Evolutionary conservation across 2,797 vertebrate genomes (phyloP).

Genomic region (Centroberyx gerrardi): DNA sequence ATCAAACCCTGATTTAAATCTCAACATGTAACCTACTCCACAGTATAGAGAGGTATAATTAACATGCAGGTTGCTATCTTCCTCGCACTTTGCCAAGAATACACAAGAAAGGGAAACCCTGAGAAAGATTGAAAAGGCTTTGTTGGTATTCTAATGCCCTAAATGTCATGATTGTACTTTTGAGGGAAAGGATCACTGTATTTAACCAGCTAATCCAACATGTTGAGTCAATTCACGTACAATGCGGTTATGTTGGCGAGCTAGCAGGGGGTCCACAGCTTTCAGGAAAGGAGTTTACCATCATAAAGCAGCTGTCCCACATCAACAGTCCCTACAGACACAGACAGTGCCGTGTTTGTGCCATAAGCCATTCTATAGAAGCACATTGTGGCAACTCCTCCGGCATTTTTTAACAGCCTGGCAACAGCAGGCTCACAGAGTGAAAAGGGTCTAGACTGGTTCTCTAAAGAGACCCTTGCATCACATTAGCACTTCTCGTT

Average conservation of each 20-base stretch:
- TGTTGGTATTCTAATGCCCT: constrained; percentile 68
- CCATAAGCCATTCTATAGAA: constrained; percentile 76
- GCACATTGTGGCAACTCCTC: constrained; percentile 75
- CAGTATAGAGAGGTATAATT: constrained; percentile 51
- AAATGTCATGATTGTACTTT: constrained; percentile 80
- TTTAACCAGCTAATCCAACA: constrained; percentile 85
- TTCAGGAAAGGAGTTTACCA: constrained; percentile 81
- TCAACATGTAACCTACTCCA: constrained; percentile 36
- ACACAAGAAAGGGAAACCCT: constrained; percentile 56
- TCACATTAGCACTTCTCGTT: constrained; percentile 66
- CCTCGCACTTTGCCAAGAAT: constrained; percentile 70
- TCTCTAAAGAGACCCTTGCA: constrained; percentile 63
- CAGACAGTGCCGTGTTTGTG: constrained; percentile 78
- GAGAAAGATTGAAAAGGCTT: constrained; percentile 63
- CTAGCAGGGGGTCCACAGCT: constrained; percentile 76
- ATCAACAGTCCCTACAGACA: constrained; percentile 69
- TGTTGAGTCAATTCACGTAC: constrained; percentile 83
- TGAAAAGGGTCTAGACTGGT: constrained; percentile 77
- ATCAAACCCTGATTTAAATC: constrained; percentile 49
- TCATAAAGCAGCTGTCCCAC: constrained; percentile 84
- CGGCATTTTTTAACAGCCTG: constrained; percentile 76
- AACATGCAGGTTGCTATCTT: constrained; percentile 64
- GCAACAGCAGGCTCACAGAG: constrained; percentile 67
- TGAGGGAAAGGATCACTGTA: constrained; percentile 73
- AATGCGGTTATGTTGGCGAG: constrained; percentile 76